Percentiles rank a stretch among this genome's conserved stretches.
These are phyloP conservation scores for Microchirus variegatus DNA, from an alignment of 2,797 vertebrate species.

Conservation along the genomic window DNA sequence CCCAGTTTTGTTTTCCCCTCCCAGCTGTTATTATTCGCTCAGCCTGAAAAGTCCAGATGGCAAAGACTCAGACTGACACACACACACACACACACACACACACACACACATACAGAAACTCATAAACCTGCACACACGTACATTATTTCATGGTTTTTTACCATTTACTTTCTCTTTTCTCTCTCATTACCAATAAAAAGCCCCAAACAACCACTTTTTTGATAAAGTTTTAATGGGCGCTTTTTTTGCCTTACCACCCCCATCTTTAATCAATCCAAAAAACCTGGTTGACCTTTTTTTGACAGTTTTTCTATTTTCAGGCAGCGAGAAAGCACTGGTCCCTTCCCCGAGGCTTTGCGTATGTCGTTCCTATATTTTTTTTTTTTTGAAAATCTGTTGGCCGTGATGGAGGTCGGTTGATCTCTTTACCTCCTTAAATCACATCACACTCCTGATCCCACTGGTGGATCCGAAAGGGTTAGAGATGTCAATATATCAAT, in stretches of 20 bases:
- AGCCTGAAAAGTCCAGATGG: constrained; percentile 92
- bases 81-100: constrained; percentile 33
- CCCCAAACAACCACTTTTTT: constrained; percentile 88
- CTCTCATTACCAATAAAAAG: constrained; percentile 86
- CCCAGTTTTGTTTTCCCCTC: constrained; percentile 90
- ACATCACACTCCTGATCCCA: constrained; percentile 97
- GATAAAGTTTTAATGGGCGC: constrained; percentile 87
- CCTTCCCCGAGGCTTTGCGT: constrained; percentile 79
- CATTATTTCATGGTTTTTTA: constrained; percentile 71
- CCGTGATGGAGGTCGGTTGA: constrained; percentile 83
- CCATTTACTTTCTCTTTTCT: constrained; percentile 85
- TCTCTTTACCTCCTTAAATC: constrained; percentile 91
- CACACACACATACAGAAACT: constrained; percentile 39
- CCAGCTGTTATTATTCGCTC: constrained; percentile 94
- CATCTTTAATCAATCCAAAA: constrained; percentile 61
- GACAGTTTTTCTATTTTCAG: constrained; percentile 88
- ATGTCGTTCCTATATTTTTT: constrained; percentile 82
- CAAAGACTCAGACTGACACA: constrained; percentile 84
- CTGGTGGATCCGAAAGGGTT: constrained; percentile 88
- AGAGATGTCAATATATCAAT: constrained; percentile 56
- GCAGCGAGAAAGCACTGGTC: constrained; percentile 76
- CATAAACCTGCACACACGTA: constrained; percentile 35
- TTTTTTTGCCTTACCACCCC: constrained; percentile 81
- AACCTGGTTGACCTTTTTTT: constrained; percentile 85
- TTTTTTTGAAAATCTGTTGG: constrained; percentile 80